phyloP scores from a whole-genome alignment of 2,797 vertebrate genomes.

The Chanos chanos region DNA sequence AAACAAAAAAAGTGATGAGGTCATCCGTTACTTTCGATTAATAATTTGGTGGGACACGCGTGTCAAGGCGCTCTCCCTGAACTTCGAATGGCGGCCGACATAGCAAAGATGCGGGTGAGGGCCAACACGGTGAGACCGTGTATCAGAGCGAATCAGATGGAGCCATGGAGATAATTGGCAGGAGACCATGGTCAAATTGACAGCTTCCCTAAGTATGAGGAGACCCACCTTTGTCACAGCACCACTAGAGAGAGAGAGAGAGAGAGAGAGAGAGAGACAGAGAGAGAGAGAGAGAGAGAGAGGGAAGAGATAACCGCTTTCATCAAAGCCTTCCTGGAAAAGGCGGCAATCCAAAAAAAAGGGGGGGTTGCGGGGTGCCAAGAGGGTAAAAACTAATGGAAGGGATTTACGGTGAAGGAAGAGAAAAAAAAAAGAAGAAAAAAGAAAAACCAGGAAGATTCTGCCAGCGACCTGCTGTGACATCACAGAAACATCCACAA shows the following conservation, averaged over 20 bases:
- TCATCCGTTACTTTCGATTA: slow-evolving; percentile 35
- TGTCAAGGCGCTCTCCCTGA: not conserved
- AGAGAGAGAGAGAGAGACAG: not conserved
- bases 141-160: slow-evolving; percentile 29
- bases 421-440: too few relatives aligned
- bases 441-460: too few relatives aligned
- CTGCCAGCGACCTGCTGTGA: too few relatives aligned
- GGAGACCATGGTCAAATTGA: slow-evolving; percentile 29
- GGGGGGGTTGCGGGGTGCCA: too few relatives aligned
- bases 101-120: slow-evolving; percentile 12
- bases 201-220: slow-evolving; percentile 37
- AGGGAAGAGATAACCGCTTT: slow-evolving; percentile 23
- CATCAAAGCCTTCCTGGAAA: too few relatives aligned
- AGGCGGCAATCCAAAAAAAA: too few relatives aligned
- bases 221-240: slow-evolving; percentile 15
- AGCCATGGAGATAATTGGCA: slow-evolving; percentile 36
- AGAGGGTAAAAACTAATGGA: too few relatives aligned
- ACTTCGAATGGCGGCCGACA: slow-evolving; percentile 34
- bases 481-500: too few relatives aligned
- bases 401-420: too few relatives aligned
- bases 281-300: slow-evolving; percentile 3
- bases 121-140: not conserved
- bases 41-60: slow-evolving; percentile 26
- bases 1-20: slow-evolving; percentile 20
- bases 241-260: slow-evolving; percentile 20